A percentile compares a stretch with the other conserved stretches of the same genome.
Conservation (phyloP, 2,797 vertebrate genomes). For the Cercopithecus mitis region DNA sequence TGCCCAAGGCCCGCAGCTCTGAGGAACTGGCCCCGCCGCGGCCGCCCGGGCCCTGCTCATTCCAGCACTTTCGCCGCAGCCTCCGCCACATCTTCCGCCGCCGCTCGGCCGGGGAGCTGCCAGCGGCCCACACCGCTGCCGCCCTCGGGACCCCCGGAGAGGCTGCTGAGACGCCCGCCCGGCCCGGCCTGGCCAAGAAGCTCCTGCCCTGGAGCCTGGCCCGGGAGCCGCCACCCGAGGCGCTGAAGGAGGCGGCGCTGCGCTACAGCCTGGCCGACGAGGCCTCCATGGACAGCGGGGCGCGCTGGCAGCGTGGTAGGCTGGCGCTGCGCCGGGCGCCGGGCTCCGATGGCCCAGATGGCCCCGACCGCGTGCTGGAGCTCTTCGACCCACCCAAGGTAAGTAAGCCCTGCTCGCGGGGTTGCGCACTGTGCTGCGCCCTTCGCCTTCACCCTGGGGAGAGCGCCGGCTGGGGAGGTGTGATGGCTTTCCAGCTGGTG, state of each 20-base stretch:
- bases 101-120: slow-evolving; percentile 82
- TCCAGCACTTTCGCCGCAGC: slow-evolving; percentile 89
- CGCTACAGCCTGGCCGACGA: slow-evolving; percentile 95
- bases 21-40: slow-evolving; percentile 85
- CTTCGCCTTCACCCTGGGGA: not conserved
- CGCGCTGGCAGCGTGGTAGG: slow-evolving; percentile 93
- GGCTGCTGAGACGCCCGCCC: slow-evolving; percentile 66
- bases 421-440: not conserved
- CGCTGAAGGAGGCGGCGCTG: slow-evolving; percentile 92
- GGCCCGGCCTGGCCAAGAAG: slow-evolving; percentile 78
- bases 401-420: slow-evolving; percentile 73
- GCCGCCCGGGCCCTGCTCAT: slow-evolving; percentile 87
- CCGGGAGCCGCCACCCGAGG: slow-evolving; percentile 84
- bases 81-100: slow-evolving; percentile 90
- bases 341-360: slow-evolving; percentile 73
- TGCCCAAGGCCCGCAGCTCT: slow-evolving; percentile 87
- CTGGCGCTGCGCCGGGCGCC: slow-evolving; percentile 90
- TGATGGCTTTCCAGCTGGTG: not conserved
- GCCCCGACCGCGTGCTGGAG: slow-evolving; percentile 89
- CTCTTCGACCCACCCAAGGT: slow-evolving; percentile 98
- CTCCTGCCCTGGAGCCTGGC: slow-evolving; percentile 86
- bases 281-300: slow-evolving; percentile 92
- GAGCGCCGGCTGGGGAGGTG: not conserved
- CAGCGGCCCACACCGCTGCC: slow-evolving; percentile 68
- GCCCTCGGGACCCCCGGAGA: slow-evolving; percentile 61